These are phyloP conservation scores for Mixornis gularis DNA, from an alignment of 2,113 vertebrate species.

Conservation along the genomic window DNA sequence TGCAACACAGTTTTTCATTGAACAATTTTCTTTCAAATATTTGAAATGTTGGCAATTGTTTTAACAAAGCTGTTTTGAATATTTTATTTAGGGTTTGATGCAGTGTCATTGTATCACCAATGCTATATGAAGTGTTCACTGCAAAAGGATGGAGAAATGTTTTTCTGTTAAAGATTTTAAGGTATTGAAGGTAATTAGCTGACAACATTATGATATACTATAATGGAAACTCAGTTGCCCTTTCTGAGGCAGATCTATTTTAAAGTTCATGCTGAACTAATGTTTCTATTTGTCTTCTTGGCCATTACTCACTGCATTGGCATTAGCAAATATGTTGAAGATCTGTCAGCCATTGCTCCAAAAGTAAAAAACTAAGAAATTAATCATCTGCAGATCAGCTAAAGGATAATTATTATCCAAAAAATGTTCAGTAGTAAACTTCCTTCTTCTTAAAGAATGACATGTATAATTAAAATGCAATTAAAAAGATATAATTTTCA, in stretches of 20 bases:
- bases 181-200: constrained; percentile 2
- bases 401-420: neutral
- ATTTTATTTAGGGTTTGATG: neutral
- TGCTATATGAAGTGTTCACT: neutral
- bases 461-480: neutral
- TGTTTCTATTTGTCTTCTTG: constrained; percentile 5
- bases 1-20: constrained; percentile 23
- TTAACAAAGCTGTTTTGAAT: constrained; percentile 22
- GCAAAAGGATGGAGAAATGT: neutral
- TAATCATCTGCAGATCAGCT: neutral
- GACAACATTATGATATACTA: constrained; percentile 1
- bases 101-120: neutral
- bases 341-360: neutral
- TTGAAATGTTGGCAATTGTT: constrained; percentile 27
- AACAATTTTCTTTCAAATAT: constrained; percentile 1
- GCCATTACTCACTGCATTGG: neutral
- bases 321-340: neutral
- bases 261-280: constrained; percentile 23
- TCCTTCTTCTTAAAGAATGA: neutral
- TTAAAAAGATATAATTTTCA: neutral
- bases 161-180: constrained; percentile 4
- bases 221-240: constrained; percentile 2
- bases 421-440: neutral
- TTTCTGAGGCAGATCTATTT: neutral
- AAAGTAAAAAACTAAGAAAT: neutral